phyloP scores from a whole-genome alignment of 1,140 invertebrate species.

The Scylla paramamosain region DNA sequence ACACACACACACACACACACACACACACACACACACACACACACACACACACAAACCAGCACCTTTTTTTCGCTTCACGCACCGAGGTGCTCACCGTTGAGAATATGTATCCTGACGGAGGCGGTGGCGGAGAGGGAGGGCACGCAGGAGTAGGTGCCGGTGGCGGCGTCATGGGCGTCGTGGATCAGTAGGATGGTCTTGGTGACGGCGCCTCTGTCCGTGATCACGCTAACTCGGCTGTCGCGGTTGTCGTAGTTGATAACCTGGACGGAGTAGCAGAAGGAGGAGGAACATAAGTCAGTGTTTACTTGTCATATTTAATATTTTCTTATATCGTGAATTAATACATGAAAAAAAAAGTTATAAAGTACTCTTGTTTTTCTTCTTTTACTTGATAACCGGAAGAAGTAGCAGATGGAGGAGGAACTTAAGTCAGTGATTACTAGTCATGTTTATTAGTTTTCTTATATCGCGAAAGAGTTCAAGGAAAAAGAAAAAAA shows the following conservation, averaged over 20 bases:
- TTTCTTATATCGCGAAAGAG: not conserved
- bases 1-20: not conserved
- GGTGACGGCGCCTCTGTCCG: slow-evolving; percentile 70
- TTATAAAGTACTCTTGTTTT: not conserved
- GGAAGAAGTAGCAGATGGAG: not conserved
- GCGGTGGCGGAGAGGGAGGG: slow-evolving; percentile 74
- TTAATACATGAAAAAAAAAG: not conserved
- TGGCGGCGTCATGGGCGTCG: slow-evolving; percentile 73
- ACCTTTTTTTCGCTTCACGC: not conserved
- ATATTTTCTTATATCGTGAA: not conserved
- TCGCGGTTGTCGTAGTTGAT: slow-evolving; percentile 77
- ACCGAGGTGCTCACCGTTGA: slow-evolving; percentile 69
- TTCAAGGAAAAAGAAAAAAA: not conserved
- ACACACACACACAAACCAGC: not conserved
- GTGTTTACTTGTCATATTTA: too few species aligned
- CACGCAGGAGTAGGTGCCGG: slow-evolving; percentile 75
- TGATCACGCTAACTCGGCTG: slow-evolving; percentile 72
- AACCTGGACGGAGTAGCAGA: slow-evolving; percentile 49
- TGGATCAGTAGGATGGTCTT: slow-evolving; percentile 77
- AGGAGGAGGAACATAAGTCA: not conserved
- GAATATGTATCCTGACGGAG: slow-evolving; percentile 76
- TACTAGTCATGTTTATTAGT: too few species aligned
- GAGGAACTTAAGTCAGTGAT: not conserved
- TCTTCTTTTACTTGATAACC: slow-evolving; percentile 67
- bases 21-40: slow-evolving; percentile 8